Evolutionary conservation across 2,888 invertebrate genomes (phyloP), one percentile per base, ranked within the genome.

Genomic region (Glyphotaelius pellucidus): DNA sequence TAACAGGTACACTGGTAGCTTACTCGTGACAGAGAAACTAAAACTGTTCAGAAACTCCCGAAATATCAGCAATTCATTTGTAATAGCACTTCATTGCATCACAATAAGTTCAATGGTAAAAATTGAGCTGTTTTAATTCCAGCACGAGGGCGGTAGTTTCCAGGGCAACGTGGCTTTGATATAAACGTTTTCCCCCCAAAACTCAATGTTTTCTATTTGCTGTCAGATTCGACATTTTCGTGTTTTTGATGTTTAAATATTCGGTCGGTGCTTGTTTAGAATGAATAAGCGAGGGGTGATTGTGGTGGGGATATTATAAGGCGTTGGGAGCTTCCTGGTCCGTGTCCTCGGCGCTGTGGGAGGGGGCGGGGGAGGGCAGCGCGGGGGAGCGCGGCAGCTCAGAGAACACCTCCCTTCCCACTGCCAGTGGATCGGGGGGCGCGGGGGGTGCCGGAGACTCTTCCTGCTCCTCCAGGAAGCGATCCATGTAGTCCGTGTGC

Each of bases 401-500:
- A 14, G 96, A 96, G 93, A 96, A 96, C 35, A 96, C 96, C 93
- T 96, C 96, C 87, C 96, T 95, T 81, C 96, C 96, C 90, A 96
- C 94, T 0, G 96, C 96, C 90, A 96, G 94, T 0, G 96, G 96
- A 93, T 96, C 96, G 4, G 96, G 96, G 96, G 81, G 92, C 90
- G 95, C 95, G 87, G 89, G 81, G n/a, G 92, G 90, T 25, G 92
- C 91, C 35, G 90, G 91, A 15, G 89, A n/a, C 90, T 32, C 94
- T 38, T 98, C 98, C 95, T 98, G 98, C 94, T 99, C 98, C 94
- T 98, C 98, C 94, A 99, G 96, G 95, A 99, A 99, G 94, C 98
- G 97, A 94, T 99, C 99, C 98, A 99, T 98, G 94, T 98, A 98
- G 95, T 99, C 99, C 92, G 99, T 99, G 94, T 98, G 97, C 90